Conservation (phyloP, 1,140 invertebrate species). For the Phymorhynchus buccinoides region DNA sequence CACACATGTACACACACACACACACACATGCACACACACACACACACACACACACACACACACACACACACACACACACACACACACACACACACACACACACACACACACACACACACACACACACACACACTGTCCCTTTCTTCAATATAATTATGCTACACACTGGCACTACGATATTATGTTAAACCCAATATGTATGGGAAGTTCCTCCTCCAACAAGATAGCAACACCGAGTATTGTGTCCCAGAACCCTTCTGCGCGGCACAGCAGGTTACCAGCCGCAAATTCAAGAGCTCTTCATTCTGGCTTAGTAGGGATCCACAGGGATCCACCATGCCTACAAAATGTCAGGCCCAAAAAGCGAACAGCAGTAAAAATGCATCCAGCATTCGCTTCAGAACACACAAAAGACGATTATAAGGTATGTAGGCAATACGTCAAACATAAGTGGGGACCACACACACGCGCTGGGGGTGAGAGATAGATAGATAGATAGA, state of each 20-base stretch:
- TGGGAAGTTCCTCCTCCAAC: no score
- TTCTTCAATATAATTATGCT: no score
- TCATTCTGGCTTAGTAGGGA: neutral
- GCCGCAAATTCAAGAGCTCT: neutral
- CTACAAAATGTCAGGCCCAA: neutral
- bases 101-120: neutral
- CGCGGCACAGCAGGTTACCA: neutral
- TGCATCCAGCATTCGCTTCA: neutral
- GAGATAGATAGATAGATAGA: no score
- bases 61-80: neutral
- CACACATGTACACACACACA: neutral
- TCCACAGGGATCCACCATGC: neutral
- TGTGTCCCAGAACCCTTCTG: neutral
- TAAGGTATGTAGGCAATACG: neutral
- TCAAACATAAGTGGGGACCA: conserved; percentile 3
- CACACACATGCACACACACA: neutral
- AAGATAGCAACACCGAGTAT: no score
- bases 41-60: neutral
- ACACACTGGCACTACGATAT: no score
- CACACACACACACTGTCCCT: no score
- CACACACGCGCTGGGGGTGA: neutral
- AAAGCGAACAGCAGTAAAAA: neutral
- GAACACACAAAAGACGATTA: neutral
- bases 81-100: conserved; percentile 4
- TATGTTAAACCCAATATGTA: no score